Evolutionary conservation across 2,888 invertebrate genomes (phyloP), one percentile per base, ranked within the genome.

Genomic region (Axea sp.): DNA sequence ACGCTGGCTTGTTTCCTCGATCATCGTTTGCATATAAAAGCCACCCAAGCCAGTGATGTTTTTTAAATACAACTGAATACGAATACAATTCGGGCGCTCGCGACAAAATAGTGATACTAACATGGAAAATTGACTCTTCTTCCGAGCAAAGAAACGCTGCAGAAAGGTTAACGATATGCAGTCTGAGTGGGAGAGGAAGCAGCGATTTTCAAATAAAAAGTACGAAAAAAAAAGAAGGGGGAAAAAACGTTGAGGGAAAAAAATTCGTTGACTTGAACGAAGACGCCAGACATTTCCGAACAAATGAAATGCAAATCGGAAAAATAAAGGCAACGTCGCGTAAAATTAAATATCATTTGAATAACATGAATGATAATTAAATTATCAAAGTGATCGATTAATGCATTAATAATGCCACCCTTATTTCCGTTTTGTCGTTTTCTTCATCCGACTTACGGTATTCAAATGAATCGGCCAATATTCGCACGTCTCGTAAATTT

Each of bases 311-410:
- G 85, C 83, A 85, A 86, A 86, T 86, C 80, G 80, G 76, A 77
- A 78, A 81, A 80, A 84, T 83, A 82, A 82, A 84, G 82, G 82
- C 83, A 86, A 84, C 84, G 82, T 80, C 77, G 81, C 80, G 84
- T 83, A 85, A 86, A 86, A 86, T 86, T 84, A 83, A 86, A 85
- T 84, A 84, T 80, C 83, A 84, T 85, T 84, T 84, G 84, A 85
- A 86, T 84, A 82, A 80, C 79, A 79, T 73, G 78, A 81, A 80
- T 79, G 76, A 81, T 81, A 82, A 83, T 84, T 79, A 80, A 84
- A 85, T 84, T 83, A 84, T 84, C 79, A 77, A 74, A 55, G 75
- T 81, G 79, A 84, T 83, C 81, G 83, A 81, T 83, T 82, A 81
- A 81, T 78, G 80, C 79, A 80, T 82, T 81, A 81, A 82, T 77